phyloP scores from a whole-genome alignment of 2,888 invertebrate genomes.

The Melanophora roralis region DNA sequence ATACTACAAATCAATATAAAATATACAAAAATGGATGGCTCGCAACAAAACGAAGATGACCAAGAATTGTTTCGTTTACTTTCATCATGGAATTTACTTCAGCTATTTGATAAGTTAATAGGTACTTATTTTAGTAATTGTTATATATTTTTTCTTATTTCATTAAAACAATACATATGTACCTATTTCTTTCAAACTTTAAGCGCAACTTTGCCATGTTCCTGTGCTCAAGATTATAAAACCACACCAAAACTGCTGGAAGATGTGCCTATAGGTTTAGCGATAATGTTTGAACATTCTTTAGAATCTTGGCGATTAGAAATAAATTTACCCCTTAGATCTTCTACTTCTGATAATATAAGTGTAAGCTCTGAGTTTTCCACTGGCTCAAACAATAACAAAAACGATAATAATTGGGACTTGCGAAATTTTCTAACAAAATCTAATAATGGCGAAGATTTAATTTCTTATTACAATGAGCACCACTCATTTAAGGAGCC shows the following conservation, averaged over 20 bases:
- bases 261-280: conserved; percentile 14
- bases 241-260: background rate
- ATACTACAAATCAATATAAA: too few relatives aligned
- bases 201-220: background rate
- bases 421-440: background rate
- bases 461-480: background rate
- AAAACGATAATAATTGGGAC: background rate
- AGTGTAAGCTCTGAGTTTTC: background rate
- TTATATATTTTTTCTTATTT: background rate
- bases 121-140: background rate
- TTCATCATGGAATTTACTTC: too few relatives aligned
- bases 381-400: background rate
- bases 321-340: background rate
- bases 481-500: conserved; percentile 5
- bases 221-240: too few relatives aligned
- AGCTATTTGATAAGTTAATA: too few relatives aligned
- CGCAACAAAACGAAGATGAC: too few relatives aligned
- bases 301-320: conserved; percentile 6
- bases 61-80: too few relatives aligned
- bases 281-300: conserved; percentile 14
- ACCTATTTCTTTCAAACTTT: too few relatives aligned
- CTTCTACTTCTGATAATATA: background rate
- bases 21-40: too few relatives aligned
- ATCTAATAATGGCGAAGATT: background rate
- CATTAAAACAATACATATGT: background rate